Base-by-base conservation (phyloP, 2,797 vertebrate genomes). In the Adrianichthys oophorus region DNA sequence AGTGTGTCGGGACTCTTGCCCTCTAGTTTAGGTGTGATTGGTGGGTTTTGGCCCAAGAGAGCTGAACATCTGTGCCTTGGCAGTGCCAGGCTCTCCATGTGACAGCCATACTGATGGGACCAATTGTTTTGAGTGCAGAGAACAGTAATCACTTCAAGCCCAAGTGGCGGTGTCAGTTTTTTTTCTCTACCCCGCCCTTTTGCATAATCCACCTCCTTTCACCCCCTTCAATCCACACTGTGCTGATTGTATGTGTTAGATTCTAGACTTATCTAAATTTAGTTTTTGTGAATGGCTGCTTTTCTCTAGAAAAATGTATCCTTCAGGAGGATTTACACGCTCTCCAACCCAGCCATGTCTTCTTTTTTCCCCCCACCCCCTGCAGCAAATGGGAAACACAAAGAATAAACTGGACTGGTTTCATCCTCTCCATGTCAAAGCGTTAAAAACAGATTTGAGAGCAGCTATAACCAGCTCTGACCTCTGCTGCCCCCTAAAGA, bases 401-500 rank as follows among this genome's bases (percentile, higher is more conserved):
- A 58, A 74, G 66, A 72, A 59, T 61, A 50, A 74, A 84, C 84
- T 72, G 84, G 86, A 85, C 83, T 82, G 70, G 82, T 84, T 89
- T 86, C 76, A 86, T 85, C 80, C 74, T 44, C 76, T 73, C 68
- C 76, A 72, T 79, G 73, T 89, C 88, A 85, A 78, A 43, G 71
- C 80, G 76, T 84, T 85, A 76, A 83, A 77, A 89, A 84, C 81
- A 80, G 82, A 85, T 79, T 79, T 83, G 81, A 84, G 85, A 80
- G 83, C 79, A 64, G 59, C 72, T 71, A 65, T 62, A 77, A 84
- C 85, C 87, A 89, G 86, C 71, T 78, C 80, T 90, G 85, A 87
- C 84, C 86, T 90, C 80, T 89, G 80, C 89, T 90, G 89, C 89
- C 89, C 87, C 85, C 89, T 88, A 84, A 86, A 89, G 89, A 83